Conservation (phyloP, 1,140 invertebrate genomes). For the Cydia strobilella region DNA sequence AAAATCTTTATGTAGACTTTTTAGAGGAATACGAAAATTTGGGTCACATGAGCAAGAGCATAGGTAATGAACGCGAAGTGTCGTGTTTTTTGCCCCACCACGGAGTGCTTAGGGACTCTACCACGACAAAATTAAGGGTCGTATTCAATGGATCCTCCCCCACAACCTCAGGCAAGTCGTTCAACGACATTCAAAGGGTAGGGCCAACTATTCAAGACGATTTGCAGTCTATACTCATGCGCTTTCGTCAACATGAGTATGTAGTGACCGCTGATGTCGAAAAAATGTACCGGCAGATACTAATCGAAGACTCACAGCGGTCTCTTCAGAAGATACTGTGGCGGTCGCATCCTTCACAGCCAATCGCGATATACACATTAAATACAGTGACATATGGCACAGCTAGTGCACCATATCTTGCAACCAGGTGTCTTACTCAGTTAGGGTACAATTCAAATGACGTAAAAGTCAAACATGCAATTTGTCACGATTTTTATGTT, state of each 20-base stretch:
- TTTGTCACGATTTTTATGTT: slow-evolving; percentile 69
- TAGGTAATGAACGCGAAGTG: not conserved
- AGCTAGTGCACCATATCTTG: no score
- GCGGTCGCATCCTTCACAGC: slow-evolving; percentile 34
- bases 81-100: slow-evolving; percentile 22
- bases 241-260: slow-evolving; percentile 51
- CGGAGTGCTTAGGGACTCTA: slow-evolving; percentile 16
- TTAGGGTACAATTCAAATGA: slow-evolving; percentile 4
- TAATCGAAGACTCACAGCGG: slow-evolving; percentile 43
- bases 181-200: slow-evolving; percentile 51
- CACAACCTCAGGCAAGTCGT: slow-evolving; percentile 45
- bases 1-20: slow-evolving; percentile 22
- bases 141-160: not conserved
- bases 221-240: slow-evolving; percentile 51
- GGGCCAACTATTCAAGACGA: slow-evolving; percentile 60
- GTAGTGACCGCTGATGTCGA: slow-evolving; percentile 53
- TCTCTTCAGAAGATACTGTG: slow-evolving; percentile 60
- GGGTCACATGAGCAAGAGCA: slow-evolving; percentile 16
- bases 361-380: not conserved
- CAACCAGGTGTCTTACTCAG: slow-evolving; percentile 28
- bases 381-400: slow-evolving; percentile 20
- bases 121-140: slow-evolving; percentile 1
- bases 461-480: slow-evolving; percentile 32
- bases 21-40: slow-evolving; percentile 15
- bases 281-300: slow-evolving; percentile 67